Base-by-base conservation (phyloP, 2,113 vertebrate genomes). In the Lutjanus erythropterus region DNA sequence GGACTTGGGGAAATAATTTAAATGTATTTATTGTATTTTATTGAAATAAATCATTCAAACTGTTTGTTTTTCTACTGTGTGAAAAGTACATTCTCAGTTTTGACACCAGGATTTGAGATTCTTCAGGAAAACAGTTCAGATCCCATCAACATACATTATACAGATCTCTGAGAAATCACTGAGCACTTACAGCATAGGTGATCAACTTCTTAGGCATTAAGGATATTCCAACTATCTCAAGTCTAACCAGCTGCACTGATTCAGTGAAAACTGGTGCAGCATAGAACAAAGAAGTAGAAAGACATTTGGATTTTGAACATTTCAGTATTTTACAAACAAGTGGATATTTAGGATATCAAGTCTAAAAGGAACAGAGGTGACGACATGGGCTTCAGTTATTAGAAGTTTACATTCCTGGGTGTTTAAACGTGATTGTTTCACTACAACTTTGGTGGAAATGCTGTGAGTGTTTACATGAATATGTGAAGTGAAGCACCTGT, bases 1-100 rank as follows among this genome's bases (percentile, higher is more conserved):
- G 95, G 89, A 95, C 92, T 33, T 91, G 25, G 74, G 74, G 75
- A 95, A 91, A 86, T 64, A 82, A 91, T 91, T 92, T 88, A 90
- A 95, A 71, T 84, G 89, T 87, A 93, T 92, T 92, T 95, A 93
- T 93, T 93, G 92, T 95, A 95, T 96, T 94, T 91, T 95, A 89
- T 73, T 89, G 87, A 93, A 96, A 95, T 96, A 93, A 96, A 91
- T 85, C 91, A 93, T 94, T 92, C 75, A 91, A 90, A 93, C 81
- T 81, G 90, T 91, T 86, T 73, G 61, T 83, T 88, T 83, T 88
- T 88, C 84, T 80, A 84, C 67, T 74, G 84, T 87, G 86, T 90
- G 88, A 86, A 92, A 89, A 88, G 81, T 84, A 89, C 86, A 87
- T 90, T 93, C 79, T 85, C 77, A 80, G 41, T 71, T 89, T 86